Evolutionary conservation across 2,113 vertebrate species (phyloP), one percentile per base, ranked within the genome.

Genomic region (Megaceryle maxima): DNA sequence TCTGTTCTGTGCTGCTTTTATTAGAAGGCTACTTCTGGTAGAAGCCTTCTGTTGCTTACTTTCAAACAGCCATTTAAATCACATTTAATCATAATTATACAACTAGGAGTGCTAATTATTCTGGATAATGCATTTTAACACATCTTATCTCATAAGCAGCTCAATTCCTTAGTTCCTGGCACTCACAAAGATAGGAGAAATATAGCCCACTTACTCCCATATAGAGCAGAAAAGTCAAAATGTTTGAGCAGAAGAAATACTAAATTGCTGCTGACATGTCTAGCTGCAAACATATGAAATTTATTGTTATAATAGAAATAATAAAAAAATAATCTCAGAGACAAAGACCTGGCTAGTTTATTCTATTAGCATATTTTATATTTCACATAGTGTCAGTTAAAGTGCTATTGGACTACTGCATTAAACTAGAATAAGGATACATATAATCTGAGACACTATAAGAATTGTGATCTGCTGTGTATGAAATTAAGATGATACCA

Each of bases 1-100:
- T 92, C 72, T 94, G 92, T 93, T 96, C 82, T 64, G 15, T 2
- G 1, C 29, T 67, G 56, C 59, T 96, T 94, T 92, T 95, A 93
- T 94, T 88, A 93, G 85, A 80, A 83, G 57, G 63, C 24, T 92
- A 53, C 53, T 89, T 87, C 41, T 79, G 46, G 41, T 33, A 93
- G 63, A 4, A 73, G 59, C 84, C 85, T 90, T 87, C 78, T 91
- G 81, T 88, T 96, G 53, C 62, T 88, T 94, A 67, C 72, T 79
- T 95, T 93, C 74, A 62, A 91, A 50, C 70, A 91, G 59, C 19
- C 55, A 83, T 85, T 80, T 93, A 94, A 94, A 90, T 76, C 31
- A 66, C 62, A 77, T 92, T 86, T 73, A 90, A 80, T 79, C 46
- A 70, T 57, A 91, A 84, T 79, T 83, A 67, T 56, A 75, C 20